phyloP scores from a whole-genome alignment of 2,797 vertebrate genomes.

The Crotalus adamanteus region DNA sequence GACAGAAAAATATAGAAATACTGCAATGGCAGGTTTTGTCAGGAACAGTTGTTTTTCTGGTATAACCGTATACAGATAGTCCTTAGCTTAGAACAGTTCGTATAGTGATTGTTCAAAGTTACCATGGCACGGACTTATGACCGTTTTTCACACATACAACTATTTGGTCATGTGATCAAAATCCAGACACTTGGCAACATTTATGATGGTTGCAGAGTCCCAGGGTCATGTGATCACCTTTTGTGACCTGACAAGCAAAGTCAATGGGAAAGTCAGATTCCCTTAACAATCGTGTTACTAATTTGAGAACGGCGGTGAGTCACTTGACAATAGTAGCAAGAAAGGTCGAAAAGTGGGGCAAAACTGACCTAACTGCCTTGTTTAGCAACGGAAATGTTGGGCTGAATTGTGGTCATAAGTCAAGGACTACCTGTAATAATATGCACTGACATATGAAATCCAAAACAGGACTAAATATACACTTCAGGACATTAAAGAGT shows the following conservation, averaged over 20 bases:
- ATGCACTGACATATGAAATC: no score
- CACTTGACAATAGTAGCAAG: neutral
- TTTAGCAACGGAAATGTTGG: neutral
- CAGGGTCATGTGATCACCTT: neutral
- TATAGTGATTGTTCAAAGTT: neutral
- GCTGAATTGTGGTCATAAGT: no score
- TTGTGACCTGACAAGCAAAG: neutral
- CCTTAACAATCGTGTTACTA: neutral
- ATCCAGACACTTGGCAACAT: neutral
- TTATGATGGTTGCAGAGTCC: neutral
- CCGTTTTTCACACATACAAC: neutral
- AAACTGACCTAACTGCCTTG: neutral
- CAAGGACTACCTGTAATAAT: no score
- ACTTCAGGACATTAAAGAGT: no score
- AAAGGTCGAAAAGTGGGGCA: neutral
- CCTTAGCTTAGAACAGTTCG: neutral
- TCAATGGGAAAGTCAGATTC: neutral
- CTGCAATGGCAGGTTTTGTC: neutral
- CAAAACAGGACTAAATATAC: no score
- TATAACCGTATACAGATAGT: neutral
- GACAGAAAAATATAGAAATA: neutral
- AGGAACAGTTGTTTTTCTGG: neutral
- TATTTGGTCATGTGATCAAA: neutral
- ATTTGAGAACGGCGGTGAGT: neutral
- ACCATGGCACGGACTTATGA: neutral